Percentiles rank a stretch among this genome's conserved stretches.
Conservation (phyloP, 2,888 invertebrate genomes). For the Clanis bilineata region DNA sequence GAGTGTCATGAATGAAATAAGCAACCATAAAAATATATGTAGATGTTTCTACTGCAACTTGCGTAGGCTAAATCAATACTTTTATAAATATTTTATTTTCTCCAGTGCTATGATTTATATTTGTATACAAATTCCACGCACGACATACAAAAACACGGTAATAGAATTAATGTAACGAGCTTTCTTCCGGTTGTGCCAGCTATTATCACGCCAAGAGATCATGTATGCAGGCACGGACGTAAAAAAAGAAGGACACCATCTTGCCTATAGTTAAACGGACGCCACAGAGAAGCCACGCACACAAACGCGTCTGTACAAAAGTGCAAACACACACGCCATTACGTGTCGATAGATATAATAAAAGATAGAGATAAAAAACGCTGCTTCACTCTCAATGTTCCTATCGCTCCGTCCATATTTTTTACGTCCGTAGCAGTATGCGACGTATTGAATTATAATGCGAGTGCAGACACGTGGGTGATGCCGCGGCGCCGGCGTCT, state of each 20-base stretch:
- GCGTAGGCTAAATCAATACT: background rate
- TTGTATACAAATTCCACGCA: conserved; percentile 30
- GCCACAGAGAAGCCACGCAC: too few relatives aligned
- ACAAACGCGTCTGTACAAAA: too few relatives aligned
- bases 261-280: too few relatives aligned
- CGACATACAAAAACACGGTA: background rate
- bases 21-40: background rate
- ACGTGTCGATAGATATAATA: too few relatives aligned
- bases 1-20: too few relatives aligned
- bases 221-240: too few relatives aligned
- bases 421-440: too few relatives aligned
- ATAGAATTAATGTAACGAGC: conserved; percentile 21
- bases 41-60: background rate
- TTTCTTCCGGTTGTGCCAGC: conserved; percentile 49
- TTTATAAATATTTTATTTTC: conserved; percentile 3
- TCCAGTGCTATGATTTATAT: conserved; percentile 10
- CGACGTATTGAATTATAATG: conserved; percentile 70
- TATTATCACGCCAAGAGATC: conserved; percentile 52
- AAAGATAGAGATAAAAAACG: too few relatives aligned
- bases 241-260: too few relatives aligned
- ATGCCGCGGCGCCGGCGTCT: conserved; percentile 60
- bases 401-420: too few relatives aligned
- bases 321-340: too few relatives aligned
- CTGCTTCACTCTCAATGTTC: too few relatives aligned
- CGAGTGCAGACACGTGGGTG: conserved; percentile 54